Evolutionary conservation across 1,140 invertebrate species (phyloP).

Genomic region (Pogonognathellus flavescens): DNA sequence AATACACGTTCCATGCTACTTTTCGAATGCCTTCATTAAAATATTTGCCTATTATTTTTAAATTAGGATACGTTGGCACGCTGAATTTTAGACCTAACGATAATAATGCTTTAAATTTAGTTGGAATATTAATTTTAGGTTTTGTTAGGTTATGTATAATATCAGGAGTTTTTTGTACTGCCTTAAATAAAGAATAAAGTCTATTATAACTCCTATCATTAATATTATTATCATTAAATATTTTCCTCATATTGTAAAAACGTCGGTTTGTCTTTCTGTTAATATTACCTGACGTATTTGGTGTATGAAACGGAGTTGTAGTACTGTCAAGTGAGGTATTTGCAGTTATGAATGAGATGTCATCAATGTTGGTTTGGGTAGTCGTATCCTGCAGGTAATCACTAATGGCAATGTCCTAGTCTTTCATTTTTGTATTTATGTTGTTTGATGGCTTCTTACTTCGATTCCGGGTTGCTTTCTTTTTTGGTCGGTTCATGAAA

Average conservation of each 20-base stretch:
- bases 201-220: background rate
- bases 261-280: background rate
- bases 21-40: background rate
- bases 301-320: background rate
- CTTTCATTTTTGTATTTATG: background rate
- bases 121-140: background rate
- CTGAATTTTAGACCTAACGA: background rate
- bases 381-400: background rate
- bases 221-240: background rate
- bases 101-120: background rate
- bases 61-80: background rate
- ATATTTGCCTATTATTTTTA: background rate
- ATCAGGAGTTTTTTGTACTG: background rate
- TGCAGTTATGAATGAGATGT: background rate
- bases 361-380: no score
- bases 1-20: background rate
- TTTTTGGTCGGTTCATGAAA: background rate
- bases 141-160: conserved; percentile 11
- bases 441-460: background rate
- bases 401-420: conserved; percentile 7
- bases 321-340: background rate
- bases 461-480: background rate
- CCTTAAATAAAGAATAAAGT: background rate
- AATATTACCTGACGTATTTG: background rate
- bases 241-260: background rate